These are phyloP conservation scores for Dusona sp. DNA, from an alignment of 2,888 invertebrate genomes.

Conservation along the genomic window DNA sequence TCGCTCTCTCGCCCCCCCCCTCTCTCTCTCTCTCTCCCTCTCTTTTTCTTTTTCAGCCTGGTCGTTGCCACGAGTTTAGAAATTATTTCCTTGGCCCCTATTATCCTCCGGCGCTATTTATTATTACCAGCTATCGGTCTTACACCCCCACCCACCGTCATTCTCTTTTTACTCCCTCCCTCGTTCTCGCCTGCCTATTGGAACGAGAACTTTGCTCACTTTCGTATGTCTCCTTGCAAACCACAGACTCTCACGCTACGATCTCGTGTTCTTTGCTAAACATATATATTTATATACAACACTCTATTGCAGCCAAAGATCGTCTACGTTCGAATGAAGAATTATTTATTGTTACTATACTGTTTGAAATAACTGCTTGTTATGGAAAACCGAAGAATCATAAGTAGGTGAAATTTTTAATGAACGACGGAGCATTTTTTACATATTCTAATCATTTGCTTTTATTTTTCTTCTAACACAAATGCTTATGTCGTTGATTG, in stretches of 20 bases:
- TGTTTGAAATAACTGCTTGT: slow-evolving; percentile 1
- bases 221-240: slow-evolving; percentile 44
- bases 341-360: slow-evolving; percentile 22
- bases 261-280: slow-evolving; percentile 8
- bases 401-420: neutral
- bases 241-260: slow-evolving; percentile 39
- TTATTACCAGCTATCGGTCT: slow-evolving; percentile 80
- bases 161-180: slow-evolving; percentile 27
- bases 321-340: neutral
- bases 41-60: slow-evolving; percentile 9
- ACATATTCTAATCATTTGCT: neutral
- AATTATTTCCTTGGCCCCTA: slow-evolving; percentile 74
- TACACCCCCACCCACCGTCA: slow-evolving; percentile 51
- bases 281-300: slow-evolving; percentile 24
- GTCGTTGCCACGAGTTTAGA: slow-evolving; percentile 69
- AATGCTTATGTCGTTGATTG: neutral
- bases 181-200: slow-evolving; percentile 59
- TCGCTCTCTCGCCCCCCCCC: neutral
- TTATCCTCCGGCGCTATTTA: slow-evolving; percentile 79
- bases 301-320: slow-evolving; percentile 10
- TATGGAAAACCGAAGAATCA: neutral
- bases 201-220: slow-evolving; percentile 67
- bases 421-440: neutral
- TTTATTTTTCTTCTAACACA: neutral
- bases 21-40: neutral